phyloP scores from a whole-genome alignment of 53 echinoderm and acorn worm genomes.

The Holothuria scabra region DNA sequence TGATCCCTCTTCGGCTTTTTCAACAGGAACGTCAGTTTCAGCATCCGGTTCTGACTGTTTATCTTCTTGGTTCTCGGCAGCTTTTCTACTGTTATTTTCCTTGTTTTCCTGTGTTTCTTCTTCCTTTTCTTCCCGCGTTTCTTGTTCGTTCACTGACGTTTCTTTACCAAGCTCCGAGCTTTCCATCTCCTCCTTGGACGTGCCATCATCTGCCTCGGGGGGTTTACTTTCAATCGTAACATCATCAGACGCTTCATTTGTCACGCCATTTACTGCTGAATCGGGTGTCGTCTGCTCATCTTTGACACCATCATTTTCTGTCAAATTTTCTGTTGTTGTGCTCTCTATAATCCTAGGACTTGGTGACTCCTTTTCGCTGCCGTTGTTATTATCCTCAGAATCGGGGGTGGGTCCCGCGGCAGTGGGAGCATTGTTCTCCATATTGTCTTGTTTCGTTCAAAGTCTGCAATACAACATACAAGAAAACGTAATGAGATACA shows the following conservation, averaged over 20 bases:
- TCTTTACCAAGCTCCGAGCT: background rate
- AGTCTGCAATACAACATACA: background rate
- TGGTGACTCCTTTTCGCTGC: conserved; percentile 27
- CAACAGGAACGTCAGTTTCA: background rate
- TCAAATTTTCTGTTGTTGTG: conserved; percentile 6
- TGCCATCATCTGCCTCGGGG: conserved; percentile 1
- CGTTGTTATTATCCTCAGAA: conserved; percentile 45
- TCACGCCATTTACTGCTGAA: background rate
- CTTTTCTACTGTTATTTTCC: background rate
- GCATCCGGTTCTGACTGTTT: conserved; percentile 24
- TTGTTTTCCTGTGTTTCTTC: conserved; percentile 11
- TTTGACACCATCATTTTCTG: background rate
- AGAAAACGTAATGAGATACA: background rate
- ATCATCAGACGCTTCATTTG: conserved; percentile 9
- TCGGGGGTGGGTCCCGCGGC: conserved; percentile 42
- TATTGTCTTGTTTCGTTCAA: background rate
- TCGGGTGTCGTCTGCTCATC: conserved; percentile 32
- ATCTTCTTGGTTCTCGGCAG: conserved; percentile 30
- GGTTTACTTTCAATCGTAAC: conserved; percentile 5
- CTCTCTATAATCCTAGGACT: conserved; percentile 20
- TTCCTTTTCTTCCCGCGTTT: background rate
- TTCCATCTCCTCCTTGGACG: background rate
- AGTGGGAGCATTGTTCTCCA: conserved; percentile 49
- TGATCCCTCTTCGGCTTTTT: background rate
- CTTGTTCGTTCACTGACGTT: conserved; percentile 10